A percentile compares a stretch with the other conserved stretches of the same genome.
Evolutionary conservation across 2,113 vertebrate species (phyloP).

Genomic region (Stictonetta naevosa): DNA sequence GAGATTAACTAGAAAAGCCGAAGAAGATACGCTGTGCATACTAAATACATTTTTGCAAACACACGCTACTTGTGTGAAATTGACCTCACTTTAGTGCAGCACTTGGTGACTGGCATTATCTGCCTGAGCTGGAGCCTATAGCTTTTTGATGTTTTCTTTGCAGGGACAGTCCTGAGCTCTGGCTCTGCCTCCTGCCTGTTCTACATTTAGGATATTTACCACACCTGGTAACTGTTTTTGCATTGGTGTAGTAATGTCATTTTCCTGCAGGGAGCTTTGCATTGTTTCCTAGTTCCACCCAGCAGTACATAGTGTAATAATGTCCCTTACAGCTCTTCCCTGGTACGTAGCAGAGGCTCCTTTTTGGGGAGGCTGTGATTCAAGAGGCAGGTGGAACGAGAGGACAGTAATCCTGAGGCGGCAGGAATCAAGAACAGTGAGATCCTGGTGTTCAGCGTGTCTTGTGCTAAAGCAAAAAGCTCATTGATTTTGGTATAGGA

Average conservation of each 20-base stretch:
- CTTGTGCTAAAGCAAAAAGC: background rate
- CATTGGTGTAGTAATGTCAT: background rate
- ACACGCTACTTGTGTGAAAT: accelerated
- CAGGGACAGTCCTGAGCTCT: background rate
- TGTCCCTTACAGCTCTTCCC: background rate
- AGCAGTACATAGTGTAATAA: background rate
- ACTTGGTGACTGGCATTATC: background rate
- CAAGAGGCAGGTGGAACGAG: background rate
- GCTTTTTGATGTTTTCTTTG: background rate
- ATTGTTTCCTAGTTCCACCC: background rate
- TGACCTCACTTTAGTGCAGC: background rate
- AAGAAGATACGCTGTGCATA: background rate
- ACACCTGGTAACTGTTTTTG: background rate
- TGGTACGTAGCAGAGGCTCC: background rate
- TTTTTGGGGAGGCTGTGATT: background rate
- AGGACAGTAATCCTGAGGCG: background rate
- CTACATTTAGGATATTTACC: background rate
- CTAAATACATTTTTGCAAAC: background rate
- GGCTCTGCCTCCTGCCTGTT: background rate
- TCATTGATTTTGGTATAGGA: background rate
- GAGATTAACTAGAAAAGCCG: background rate
- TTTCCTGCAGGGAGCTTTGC: background rate
- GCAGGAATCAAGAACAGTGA: background rate
- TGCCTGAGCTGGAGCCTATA: background rate
- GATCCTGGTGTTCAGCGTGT: background rate